These are phyloP conservation scores for Oryzias melastigma DNA, from an alignment of 2,113 vertebrate species.

Conservation along the genomic window DNA sequence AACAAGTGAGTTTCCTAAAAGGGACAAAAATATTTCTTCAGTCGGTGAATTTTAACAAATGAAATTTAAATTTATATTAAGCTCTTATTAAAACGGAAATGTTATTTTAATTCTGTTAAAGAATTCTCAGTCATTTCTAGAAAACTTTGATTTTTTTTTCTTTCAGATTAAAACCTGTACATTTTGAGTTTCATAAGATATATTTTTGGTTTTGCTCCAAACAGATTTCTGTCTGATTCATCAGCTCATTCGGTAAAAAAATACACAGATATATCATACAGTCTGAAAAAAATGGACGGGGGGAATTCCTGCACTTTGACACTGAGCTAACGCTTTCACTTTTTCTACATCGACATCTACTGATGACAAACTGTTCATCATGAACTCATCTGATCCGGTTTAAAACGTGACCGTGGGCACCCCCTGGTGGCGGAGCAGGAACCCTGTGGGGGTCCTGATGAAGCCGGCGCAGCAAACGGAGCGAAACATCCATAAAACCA, in stretches of 20 bases:
- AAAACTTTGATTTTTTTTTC: not conserved
- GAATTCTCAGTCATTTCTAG: not conserved
- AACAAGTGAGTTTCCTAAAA: too few species aligned
- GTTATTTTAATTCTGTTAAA: too few species aligned
- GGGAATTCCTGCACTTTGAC: not conserved
- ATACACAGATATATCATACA: not conserved
- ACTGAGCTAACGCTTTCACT: not conserved
- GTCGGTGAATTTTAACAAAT: too few species aligned
- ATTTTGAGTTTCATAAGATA: not conserved
- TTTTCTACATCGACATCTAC: not conserved
- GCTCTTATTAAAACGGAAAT: too few species aligned
- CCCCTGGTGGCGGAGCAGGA: constrained; percentile 30
- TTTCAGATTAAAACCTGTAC: not conserved
- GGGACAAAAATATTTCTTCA: too few species aligned
- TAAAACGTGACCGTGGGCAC: constrained; percentile 11
- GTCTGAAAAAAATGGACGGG: not conserved
- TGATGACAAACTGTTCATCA: not conserved
- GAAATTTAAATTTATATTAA: too few species aligned
- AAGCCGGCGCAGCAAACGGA: constrained; percentile 43
- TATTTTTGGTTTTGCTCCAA: not conserved
- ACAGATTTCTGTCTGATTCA: not conserved
- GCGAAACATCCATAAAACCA: constrained; percentile 2
- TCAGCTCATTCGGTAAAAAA: not conserved
- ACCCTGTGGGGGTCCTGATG: constrained; percentile 25
- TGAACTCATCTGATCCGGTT: not conserved